Evolutionary conservation across 2,113 vertebrate genomes (phyloP).

Genomic region (Megaceryle maxima): DNA sequence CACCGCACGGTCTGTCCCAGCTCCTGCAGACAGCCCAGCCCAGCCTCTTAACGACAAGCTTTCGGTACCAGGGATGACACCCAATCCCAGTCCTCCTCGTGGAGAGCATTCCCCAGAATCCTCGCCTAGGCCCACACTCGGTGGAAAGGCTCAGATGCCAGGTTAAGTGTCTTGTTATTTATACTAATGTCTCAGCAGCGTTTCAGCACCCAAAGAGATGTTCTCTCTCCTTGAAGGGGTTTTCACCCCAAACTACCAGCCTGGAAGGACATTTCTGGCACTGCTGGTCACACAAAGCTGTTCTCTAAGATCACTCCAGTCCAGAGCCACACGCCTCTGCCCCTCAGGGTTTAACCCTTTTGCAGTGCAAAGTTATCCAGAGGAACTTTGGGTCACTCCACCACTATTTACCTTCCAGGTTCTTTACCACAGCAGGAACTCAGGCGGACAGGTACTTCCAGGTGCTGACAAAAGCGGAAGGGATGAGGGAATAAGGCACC

Average conservation of each 20-base stretch:
- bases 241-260: neutral
- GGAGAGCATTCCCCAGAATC: conserved; percentile 44
- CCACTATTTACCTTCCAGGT: neutral
- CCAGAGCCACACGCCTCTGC: accelerated
- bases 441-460: conserved; percentile 82
- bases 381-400: neutral
- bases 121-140: neutral
- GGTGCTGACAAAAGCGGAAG: conserved; percentile 84
- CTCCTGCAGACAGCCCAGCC: neutral
- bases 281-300: neutral
- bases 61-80: neutral
- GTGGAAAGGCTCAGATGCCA: neutral
- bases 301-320: neutral
- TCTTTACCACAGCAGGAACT: accelerated
- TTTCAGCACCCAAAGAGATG: neutral
- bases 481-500: conserved; percentile 81
- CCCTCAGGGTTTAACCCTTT: neutral
- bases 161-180: neutral
- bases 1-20: neutral
- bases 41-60: neutral
- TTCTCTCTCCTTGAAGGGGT: neutral
- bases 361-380: accelerated
- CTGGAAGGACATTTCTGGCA: neutral
- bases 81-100: neutral
- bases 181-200: neutral